Conservation (phyloP, 2,113 vertebrate species). For the Setophaga kirtlandii region DNA sequence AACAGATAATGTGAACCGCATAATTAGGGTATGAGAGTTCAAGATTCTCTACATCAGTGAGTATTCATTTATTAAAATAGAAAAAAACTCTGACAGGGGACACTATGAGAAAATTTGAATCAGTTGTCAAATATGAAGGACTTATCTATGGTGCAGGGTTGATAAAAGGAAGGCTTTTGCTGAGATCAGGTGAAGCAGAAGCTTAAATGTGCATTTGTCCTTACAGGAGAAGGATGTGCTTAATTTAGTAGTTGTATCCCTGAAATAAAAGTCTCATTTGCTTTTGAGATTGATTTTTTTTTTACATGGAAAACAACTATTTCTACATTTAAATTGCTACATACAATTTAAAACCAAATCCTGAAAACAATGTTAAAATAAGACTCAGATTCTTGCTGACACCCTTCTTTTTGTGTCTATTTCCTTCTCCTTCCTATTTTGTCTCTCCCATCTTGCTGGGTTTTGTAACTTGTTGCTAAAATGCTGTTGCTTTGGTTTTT, state of each 20-base stretch:
- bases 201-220: background rate
- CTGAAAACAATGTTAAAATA: background rate
- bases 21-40: background rate
- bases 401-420: background rate
- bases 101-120: background rate
- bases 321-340: background rate
- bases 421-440: background rate
- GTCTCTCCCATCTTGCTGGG: background rate
- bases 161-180: background rate
- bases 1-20: background rate
- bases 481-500: background rate
- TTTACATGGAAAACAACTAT: background rate
- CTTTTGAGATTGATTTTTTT: background rate
- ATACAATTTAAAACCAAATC: background rate
- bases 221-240: accelerated
- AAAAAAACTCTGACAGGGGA: background rate
- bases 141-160: background rate
- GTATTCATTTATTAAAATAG: background rate
- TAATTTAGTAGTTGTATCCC: background rate
- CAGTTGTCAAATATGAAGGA: background rate
- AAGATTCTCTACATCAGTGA: background rate
- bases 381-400: background rate
- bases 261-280: background rate
- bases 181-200: background rate
- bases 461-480: background rate